Evolutionary conservation across 2,797 vertebrate genomes (phyloP), one percentile per base, ranked within the genome.

Genomic region (Aythya fuligula): DNA sequence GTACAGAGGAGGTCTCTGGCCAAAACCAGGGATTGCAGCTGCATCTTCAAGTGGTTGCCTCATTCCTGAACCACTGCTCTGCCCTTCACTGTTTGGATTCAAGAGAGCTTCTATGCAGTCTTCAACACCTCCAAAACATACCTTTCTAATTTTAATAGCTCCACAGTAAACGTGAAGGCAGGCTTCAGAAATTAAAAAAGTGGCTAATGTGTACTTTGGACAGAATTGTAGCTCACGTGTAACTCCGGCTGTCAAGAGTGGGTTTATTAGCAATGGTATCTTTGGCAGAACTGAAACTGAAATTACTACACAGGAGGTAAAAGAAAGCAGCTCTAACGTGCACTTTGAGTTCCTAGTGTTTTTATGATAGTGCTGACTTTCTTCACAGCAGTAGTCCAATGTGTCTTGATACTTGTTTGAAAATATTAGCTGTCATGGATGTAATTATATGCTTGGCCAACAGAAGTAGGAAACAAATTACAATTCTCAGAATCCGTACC

Each of bases 241-340:
- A 66, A n/a, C 51, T 77, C 16, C 24, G 39, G 13, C 41, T 92
- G 77, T 18, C 16, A 14, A 5, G 36, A 56, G 56, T 32, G 60
- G 25, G 22, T 51, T 90, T 80, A 22, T 73, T 79, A 53, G 72
- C 60, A n/a, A 1, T 75, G 15, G 1, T 65, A 36, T 22, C 75
- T 85, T 89, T 66, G 43, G 57, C 74, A 83, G 69, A 94, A 83
- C 72, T 58, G 81, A 95, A 95, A 93, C 74, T 80, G 78, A 77
- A 94, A 83, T 87, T 61, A 69, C 32, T 89, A 16, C 1, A 53
- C 74, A 80, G 74, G 81, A 87, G 90, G 76, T 43, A 71, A 67
- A 82, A 72, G 51, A n/a, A 76, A 66, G 70, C 5, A 5, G 9
- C 25, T 85, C 83, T 32, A 88, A 36, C 69, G 17, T 32, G 1